Evolutionary conservation across 2,113 vertebrate genomes (phyloP).

Genomic region (Otolemur garnettii): DNA sequence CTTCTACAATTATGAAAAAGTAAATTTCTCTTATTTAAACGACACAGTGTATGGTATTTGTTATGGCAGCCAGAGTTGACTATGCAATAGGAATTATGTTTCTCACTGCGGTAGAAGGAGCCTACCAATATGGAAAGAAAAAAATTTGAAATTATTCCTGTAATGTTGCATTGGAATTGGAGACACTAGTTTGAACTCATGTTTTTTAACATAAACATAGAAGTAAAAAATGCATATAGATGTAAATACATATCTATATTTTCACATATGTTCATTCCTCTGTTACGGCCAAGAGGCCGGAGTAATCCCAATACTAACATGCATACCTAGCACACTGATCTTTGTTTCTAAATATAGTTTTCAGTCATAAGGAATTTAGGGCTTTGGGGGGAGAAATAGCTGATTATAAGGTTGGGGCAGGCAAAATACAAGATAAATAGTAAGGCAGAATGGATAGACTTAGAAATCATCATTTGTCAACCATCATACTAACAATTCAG

Average conservation of each 20-base stretch:
- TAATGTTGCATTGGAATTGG: not conserved
- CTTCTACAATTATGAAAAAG: not conserved
- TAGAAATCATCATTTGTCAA: not conserved
- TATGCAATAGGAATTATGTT: not conserved
- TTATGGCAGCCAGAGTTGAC: not conserved
- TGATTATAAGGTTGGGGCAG: not conserved
- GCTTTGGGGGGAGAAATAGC: not conserved
- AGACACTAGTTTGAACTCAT: not conserved
- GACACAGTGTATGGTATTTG: not conserved
- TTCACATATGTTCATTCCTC: not conserved
- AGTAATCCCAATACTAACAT: not conserved
- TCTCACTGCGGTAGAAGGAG: not conserved
- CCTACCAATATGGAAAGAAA: not conserved
- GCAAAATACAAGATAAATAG: not conserved
- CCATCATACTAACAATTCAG: not conserved
- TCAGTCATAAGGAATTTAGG: not conserved
- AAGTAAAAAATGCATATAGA: not conserved
- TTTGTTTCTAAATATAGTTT: constrained; percentile 7
- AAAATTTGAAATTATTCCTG: not conserved
- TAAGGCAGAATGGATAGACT: not conserved
- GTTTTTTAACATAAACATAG: not conserved
- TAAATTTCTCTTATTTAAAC: not conserved
- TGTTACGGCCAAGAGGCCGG: not conserved
- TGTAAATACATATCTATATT: not conserved
- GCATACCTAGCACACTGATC: not conserved